Percentiles rank a stretch among this genome's conserved stretches.
These are phyloP conservation scores for Protodeltote pygarga DNA, from an alignment of 2,888 invertebrate genomes.

Conservation along the genomic window DNA sequence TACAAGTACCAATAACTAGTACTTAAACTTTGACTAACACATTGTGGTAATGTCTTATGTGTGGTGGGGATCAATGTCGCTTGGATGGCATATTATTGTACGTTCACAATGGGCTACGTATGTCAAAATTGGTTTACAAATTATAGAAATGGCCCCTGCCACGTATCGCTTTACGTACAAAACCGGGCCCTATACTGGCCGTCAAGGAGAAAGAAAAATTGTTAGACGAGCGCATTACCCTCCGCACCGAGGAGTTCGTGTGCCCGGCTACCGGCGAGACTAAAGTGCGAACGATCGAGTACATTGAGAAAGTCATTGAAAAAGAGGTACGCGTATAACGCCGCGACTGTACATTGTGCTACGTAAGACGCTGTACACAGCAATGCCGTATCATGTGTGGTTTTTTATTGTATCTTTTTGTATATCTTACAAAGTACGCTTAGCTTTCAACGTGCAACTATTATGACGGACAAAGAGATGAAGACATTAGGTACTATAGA, in stretches of 20 bases:
- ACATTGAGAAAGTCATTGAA: conserved; percentile 98
- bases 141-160: conserved; percentile 90
- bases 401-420: conserved; percentile 63
- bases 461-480: conserved; percentile 46
- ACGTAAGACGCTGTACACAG: conserved; percentile 80
- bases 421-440: conserved; percentile 74
- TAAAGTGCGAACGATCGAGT: conserved; percentile 96
- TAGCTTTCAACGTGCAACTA: conserved; percentile 78
- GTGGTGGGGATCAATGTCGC: conserved; percentile 71
- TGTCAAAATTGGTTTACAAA: conserved; percentile 84
- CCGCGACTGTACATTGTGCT: conserved; percentile 78
- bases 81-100: conserved; percentile 68
- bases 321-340: conserved; percentile 92
- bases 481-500: conserved; percentile 37
- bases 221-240: conserved; percentile 95
- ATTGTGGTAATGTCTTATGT: conserved; percentile 54
- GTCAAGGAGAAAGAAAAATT: conserved; percentile 96
- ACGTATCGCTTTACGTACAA: conserved; percentile 95
- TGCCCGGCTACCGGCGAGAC: conserved; percentile 95
- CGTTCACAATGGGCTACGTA: conserved; percentile 72
- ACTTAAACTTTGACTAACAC: conserved; percentile 58
- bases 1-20: conserved; percentile 41
- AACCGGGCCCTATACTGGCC: conserved; percentile 93
- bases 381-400: conserved; percentile 81
- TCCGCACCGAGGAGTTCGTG: conserved; percentile 95